These are phyloP conservation scores for Callipepla californica DNA, from an alignment of 2,113 vertebrate genomes.

Conservation along the genomic window DNA sequence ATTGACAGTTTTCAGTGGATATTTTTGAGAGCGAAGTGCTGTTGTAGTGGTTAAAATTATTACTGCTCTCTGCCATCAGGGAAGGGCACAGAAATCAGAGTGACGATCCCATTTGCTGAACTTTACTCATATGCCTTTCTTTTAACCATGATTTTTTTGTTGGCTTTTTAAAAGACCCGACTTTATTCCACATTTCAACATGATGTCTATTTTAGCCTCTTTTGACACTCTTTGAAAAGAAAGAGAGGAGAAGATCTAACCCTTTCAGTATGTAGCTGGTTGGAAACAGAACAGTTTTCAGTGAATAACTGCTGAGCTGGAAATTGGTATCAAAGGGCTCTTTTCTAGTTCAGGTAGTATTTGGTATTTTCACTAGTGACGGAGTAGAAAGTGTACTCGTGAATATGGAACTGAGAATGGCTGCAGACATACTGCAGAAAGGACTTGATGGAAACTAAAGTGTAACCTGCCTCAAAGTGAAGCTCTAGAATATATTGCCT, in stretches of 20 bases:
- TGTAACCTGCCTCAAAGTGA: not conserved
- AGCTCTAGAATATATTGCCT: not conserved
- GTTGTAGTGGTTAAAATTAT: not conserved
- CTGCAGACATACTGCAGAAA: not conserved
- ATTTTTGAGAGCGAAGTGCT: not conserved
- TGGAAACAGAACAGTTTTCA: rapidly evolving
- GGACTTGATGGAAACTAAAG: not conserved
- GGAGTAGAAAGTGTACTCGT: not conserved
- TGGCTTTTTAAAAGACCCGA: not conserved
- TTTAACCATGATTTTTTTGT: not conserved
- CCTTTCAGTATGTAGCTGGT: not conserved
- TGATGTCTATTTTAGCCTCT: not conserved
- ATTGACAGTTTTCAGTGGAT: not conserved
- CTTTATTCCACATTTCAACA: not conserved
- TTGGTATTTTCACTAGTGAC: not conserved
- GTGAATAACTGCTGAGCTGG: not conserved
- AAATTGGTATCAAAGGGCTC: not conserved
- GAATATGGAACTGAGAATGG: not conserved
- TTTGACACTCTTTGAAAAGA: not conserved
- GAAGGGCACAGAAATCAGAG: not conserved
- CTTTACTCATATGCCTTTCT: not conserved
- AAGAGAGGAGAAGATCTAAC: not conserved
- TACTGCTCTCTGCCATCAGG: not conserved
- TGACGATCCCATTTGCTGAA: not conserved
- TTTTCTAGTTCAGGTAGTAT: not conserved